Evolutionary conservation across 2,797 vertebrate genomes (phyloP).

Genomic region (Takifugu ocellatus): DNA sequence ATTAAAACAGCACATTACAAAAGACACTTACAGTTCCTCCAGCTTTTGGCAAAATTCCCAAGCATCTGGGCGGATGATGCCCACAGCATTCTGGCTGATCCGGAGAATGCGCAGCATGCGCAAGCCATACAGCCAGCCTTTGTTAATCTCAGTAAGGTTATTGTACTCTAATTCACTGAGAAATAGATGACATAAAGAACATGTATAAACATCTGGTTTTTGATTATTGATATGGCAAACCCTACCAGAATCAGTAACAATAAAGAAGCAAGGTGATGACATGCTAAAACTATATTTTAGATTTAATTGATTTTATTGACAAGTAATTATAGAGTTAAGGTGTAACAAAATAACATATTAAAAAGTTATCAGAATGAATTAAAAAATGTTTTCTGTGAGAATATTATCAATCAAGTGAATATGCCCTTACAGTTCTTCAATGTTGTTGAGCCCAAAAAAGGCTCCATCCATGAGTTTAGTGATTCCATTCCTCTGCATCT

Average conservation of each 20-base stretch:
- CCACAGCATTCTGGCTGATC: constrained; percentile 88
- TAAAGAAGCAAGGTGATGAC: too few species aligned
- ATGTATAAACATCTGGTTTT: neutral
- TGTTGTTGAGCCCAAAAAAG: constrained; percentile 94
- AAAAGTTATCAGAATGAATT: neutral
- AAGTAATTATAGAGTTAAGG: neutral
- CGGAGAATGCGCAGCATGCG: constrained; percentile 86
- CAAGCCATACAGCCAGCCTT: constrained; percentile 96
- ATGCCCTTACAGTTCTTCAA: constrained; percentile 92
- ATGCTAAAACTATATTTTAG: too few species aligned
- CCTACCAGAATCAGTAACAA: neutral
- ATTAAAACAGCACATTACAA: constrained; percentile 18
- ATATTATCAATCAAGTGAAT: neutral
- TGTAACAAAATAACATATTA: neutral
- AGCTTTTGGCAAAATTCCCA: constrained; percentile 98
- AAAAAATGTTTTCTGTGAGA: neutral
- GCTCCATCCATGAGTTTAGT: constrained; percentile 94
- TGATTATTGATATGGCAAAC: too few species aligned
- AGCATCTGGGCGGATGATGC: constrained; percentile 88
- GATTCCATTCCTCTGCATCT: constrained; percentile 95
- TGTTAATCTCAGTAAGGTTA: constrained; percentile 95
- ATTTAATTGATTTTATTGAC: too few species aligned
- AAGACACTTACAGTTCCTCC: constrained; percentile 88
- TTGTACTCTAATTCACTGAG: constrained; percentile 93
- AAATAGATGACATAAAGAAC: constrained; percentile 5